These are phyloP conservation scores for Rhabditoides inermis DNA, from an alignment of 2,888 invertebrate genomes.

Conservation along the genomic window DNA sequence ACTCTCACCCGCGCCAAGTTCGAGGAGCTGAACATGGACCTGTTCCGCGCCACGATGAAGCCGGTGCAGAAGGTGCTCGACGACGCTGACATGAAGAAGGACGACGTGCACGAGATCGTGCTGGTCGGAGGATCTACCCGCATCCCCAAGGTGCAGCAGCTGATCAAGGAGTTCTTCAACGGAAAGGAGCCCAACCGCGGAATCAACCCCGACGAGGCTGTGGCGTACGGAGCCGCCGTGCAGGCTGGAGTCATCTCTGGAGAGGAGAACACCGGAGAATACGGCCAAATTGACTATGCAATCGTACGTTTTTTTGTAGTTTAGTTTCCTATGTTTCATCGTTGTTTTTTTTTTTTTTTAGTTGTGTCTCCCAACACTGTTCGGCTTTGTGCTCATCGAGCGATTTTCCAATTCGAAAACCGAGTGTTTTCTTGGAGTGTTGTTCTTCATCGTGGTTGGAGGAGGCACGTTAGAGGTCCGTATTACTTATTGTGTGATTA, in stretches of 20 bases:
- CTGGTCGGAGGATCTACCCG: conserved; percentile 96
- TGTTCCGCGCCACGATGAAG: conserved; percentile 77
- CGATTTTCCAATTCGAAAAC: no score
- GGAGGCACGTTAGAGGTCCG: no score
- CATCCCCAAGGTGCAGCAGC: conserved; percentile 83
- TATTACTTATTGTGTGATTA: no score
- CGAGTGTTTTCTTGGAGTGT: no score
- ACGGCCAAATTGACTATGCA: no score
- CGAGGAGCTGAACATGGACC: conserved; percentile 54
- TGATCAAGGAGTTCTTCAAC: conserved; percentile 69
- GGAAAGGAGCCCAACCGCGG: conserved; percentile 89
- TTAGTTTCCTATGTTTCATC: no score
- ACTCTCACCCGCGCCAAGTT: conserved; percentile 95
- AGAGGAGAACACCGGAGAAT: conserved; percentile 74
- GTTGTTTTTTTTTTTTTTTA: no score
- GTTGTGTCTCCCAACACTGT: no score
- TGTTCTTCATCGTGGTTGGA: no score
- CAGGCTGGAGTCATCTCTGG: conserved; percentile 95
- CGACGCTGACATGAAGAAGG: conserved; percentile 95
- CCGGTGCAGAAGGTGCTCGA: conserved; percentile 83
- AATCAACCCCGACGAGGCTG: conserved; percentile 74
- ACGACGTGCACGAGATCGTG: conserved; percentile 95
- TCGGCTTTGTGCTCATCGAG: conserved; percentile 89
- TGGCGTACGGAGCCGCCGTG: conserved; percentile 86
- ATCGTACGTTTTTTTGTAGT: no score